Evolutionary conservation across 2,797 vertebrate species (phyloP), one percentile per base, ranked within the genome.

Genomic region (Melanogrammus aeglefinus): DNA sequence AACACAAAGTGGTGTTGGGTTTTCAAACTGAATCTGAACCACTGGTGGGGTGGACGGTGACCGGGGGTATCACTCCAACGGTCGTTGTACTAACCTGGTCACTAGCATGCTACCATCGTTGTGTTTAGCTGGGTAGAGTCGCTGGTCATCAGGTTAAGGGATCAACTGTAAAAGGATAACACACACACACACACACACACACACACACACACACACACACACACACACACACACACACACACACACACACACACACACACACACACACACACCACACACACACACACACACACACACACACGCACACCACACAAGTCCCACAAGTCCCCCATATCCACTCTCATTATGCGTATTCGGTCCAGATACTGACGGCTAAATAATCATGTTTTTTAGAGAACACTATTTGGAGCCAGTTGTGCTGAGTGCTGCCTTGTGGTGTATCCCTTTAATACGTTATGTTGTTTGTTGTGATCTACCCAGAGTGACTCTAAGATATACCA

Each of bases 401-500:
- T 18, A 16, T 14, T 44, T 44, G 16, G 18, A 51, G 47, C 16
- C 47, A 51, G 3, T 18, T 21, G 4, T 47, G 44, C 44, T 51
- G 47, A 51, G 5, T 51, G 2, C 47, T 47, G 44, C 10, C 18
- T n/a, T 24, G 51, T 63, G 51, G 51, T 24, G 51, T 63, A 18
- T 63, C n/a, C 21, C 21, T 63, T 63, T 63, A 63, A 63, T 63
- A 63, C 6, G 21, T 24, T n/a, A 8, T 63, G 44, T 83, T 83
- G 75, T 82, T 79, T 8, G 78, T 78, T 70, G 51, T 82, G 80
- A 80, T 87, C 76, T 86, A 84, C 85, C 84, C 76, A 29, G 57
- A 83, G 77, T 85, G 83, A 83, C 80, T 86, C 81, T 79, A 77
- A 79, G 79, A 83, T 82, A 57, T 79, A 73, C 81, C 81, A 82